Conservation (phyloP, 2,888 invertebrate genomes). For the Alloplasta piceator region DNA sequence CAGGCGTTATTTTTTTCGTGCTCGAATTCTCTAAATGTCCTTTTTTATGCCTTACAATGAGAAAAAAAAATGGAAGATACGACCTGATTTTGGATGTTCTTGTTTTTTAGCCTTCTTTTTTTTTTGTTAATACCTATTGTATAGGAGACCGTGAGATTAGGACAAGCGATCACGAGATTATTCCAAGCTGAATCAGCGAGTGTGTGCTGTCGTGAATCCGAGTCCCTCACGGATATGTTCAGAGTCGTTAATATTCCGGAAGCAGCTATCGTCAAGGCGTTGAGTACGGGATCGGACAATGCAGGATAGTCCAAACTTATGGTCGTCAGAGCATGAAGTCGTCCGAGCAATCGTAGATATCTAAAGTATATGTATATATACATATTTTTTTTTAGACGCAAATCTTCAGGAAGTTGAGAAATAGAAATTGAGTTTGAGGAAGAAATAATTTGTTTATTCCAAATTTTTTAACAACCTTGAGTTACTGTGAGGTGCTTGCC, state of each 20-base stretch:
- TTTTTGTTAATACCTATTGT: conserved; percentile 75
- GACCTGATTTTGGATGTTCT: too few relatives aligned
- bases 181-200: conserved; percentile 83
- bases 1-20: too few relatives aligned
- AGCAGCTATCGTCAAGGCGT: conserved; percentile 81
- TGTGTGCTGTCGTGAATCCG: conserved; percentile 82
- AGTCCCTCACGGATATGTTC: conserved; percentile 82
- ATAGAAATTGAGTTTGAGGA: too few relatives aligned
- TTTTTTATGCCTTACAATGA: too few relatives aligned
- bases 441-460: too few relatives aligned
- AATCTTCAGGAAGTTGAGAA: too few relatives aligned
- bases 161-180: conserved; percentile 80
- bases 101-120: too few relatives aligned
- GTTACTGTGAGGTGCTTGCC: conserved; percentile 80
- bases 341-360: conserved; percentile 80
- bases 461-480: conserved; percentile 73
- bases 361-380: conserved; percentile 62
- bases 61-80: too few relatives aligned
- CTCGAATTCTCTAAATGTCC: too few relatives aligned
- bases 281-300: conserved; percentile 82
- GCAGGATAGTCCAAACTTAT: conserved; percentile 84
- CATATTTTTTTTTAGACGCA: conserved; percentile 50
- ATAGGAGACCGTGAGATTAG: conserved; percentile 82
- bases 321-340: conserved; percentile 79
- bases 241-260: conserved; percentile 79